phyloP scores from a whole-genome alignment of 2,113 vertebrate species.

The Ursus arctos region DNA sequence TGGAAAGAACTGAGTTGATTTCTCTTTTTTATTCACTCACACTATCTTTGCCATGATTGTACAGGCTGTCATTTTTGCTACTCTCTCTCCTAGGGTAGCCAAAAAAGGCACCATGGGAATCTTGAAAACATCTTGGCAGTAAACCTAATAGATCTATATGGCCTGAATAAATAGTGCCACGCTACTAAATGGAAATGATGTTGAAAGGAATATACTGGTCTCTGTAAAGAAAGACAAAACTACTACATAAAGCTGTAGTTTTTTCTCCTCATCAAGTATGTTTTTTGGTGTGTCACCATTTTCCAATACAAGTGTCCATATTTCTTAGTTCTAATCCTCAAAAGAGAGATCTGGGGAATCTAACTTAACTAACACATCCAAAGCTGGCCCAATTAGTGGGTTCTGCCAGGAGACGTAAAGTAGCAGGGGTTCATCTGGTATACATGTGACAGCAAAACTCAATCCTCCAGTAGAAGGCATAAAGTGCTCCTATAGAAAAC shows the following conservation, averaged over 20 bases:
- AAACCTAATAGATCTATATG: constrained; percentile 14
- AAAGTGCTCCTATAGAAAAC: background rate
- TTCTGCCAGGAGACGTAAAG: background rate
- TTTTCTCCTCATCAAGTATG: background rate
- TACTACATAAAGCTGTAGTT: background rate
- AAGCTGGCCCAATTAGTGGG: background rate
- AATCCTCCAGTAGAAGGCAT: background rate
- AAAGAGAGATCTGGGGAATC: background rate
- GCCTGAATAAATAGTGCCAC: background rate
- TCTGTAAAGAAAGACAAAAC: constrained; percentile 37
- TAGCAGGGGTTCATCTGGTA: background rate
- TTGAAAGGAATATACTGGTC: background rate
- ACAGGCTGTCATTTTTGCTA: constrained; percentile 45
- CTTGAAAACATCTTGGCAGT: constrained; percentile 41
- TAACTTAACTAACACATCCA: background rate
- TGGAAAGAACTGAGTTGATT: constrained; percentile 11
- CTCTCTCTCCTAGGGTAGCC: background rate
- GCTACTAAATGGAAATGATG: constrained; percentile 9
- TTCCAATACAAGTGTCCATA: background rate
- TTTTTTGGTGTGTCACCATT: background rate
- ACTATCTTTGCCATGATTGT: background rate
- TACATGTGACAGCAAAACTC: background rate
- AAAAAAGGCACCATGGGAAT: background rate
- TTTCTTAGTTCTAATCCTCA: background rate
- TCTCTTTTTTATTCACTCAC: constrained; percentile 17